A percentile compares a stretch with the other conserved stretches of the same genome.
These are phyloP conservation scores for Otus sunia DNA, from an alignment of 2,113 vertebrate genomes.

Conservation along the genomic window DNA sequence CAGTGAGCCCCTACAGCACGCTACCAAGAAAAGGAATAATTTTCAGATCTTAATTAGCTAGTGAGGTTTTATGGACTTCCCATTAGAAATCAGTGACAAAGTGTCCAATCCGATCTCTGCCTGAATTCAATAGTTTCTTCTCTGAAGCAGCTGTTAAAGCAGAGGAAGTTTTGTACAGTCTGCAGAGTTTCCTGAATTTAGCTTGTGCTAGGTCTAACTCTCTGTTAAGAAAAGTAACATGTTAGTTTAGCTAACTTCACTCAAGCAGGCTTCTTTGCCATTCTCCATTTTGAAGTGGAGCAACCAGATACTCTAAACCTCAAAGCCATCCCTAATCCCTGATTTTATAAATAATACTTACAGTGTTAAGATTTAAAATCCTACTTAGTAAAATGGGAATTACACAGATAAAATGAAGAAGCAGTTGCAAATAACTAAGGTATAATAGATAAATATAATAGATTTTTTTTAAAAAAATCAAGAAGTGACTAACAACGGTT, in stretches of 20 bases:
- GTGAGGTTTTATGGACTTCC: not conserved
- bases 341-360: not conserved
- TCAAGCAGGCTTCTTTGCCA: not conserved
- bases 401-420: not conserved
- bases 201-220: not conserved
- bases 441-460: not conserved
- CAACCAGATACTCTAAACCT: not conserved
- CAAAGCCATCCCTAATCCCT: not conserved
- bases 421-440: not conserved
- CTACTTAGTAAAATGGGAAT: not conserved
- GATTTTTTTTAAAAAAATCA: not conserved
- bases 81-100: not conserved
- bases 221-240: not conserved
- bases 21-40: not conserved
- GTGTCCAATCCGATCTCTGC: not conserved
- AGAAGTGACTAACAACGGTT: not conserved
- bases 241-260: not conserved
- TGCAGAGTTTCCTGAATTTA: not conserved
- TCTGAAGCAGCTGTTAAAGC: not conserved
- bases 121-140: not conserved
- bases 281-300: not conserved
- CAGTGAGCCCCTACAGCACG: not conserved
- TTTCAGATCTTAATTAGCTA: not conserved
- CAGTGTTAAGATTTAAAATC: not conserved
- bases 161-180: not conserved